These are phyloP conservation scores for Helicoverpa zea DNA, from an alignment of 1,140 invertebrate genomes.

Conservation along the genomic window DNA sequence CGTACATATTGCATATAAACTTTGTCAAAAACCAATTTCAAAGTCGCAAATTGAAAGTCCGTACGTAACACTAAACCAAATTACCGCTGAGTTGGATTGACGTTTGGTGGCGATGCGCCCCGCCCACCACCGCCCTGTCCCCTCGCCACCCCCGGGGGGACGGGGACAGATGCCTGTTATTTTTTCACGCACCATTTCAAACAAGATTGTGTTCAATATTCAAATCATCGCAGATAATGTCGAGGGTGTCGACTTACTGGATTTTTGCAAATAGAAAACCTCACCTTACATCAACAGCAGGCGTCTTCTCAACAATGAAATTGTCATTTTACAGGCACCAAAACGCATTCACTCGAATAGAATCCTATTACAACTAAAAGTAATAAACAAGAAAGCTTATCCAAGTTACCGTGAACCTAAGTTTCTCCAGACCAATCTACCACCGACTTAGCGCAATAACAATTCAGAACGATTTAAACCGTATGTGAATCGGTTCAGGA, in stretches of 20 bases:
- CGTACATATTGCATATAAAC: constrained; percentile 6
- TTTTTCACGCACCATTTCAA: constrained; percentile 47
- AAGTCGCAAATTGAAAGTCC: constrained; percentile 46
- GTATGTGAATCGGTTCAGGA: constrained; percentile 41
- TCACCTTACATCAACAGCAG: neutral
- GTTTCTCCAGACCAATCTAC: neutral
- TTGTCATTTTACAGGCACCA: neutral
- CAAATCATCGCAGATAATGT: constrained; percentile 32
- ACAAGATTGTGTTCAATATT: constrained; percentile 47
- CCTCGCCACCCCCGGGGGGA: neutral
- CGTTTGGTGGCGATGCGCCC: constrained; percentile 31
- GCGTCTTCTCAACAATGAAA: too few species aligned
- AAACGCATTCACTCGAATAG: neutral
- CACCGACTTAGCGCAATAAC: constrained; percentile 17
- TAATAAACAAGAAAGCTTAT: neutral
- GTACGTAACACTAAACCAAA: constrained; percentile 45
- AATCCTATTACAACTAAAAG: neutral
- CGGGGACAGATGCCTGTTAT: constrained; percentile 46
- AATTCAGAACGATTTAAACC: constrained; percentile 23
- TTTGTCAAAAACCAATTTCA: constrained; percentile 36
- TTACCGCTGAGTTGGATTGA: constrained; percentile 39
- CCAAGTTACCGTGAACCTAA: neutral
- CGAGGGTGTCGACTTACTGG: neutral
- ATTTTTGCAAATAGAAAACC: neutral
- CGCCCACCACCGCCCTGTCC: neutral